Evolutionary conservation across 37 sponge, comb jelly and placozoan genomes (phyloP), one percentile per base, ranked within the genome.

Genomic region (Corticium candelabrum): DNA sequence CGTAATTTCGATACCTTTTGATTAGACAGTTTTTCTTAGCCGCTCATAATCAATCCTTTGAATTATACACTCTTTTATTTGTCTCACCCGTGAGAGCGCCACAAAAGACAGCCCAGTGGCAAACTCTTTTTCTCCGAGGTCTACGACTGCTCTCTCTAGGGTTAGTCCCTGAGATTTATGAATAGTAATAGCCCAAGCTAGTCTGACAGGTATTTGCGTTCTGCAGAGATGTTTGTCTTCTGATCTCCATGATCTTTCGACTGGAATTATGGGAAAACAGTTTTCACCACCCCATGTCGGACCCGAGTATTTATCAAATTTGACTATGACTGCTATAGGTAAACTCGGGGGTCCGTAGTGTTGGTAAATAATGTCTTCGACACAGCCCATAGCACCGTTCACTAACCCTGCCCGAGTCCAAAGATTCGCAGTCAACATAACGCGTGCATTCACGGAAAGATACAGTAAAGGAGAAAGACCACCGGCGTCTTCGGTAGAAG

Each of bases 131-230:
- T 1, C 80, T 2, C 77, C 85, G 40, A 80, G 40, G 40, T 85
- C 81, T 40, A 85, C 30, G 3, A 85, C 85, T 0, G 69, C 77
- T 33, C 77, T 74, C n/a, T 79, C 40, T 27, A 79, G 39, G 1
- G 85, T 84, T 0, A 84, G 74, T 0, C 85, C 85, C 40, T 79
- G 85, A 38, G 85, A 38, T 41, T 84, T 84, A 41, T 84, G 85
- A 2, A 84, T 84, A 0, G 85, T 84, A 3, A 79, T 39, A 1
- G 80, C 83, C 83, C 83, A 82, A 0, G 83, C 84, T 1, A 78
- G 84, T 34, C 73, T 83, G 2, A 78, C 57, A 31, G 84, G 74
- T 31, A 83, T 50, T 29, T 83, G 78, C 36, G 69, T 74, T 2
- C 79, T 37, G 3, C 79, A 77, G 33, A 40, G 72, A 1, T 67